Conservation (phyloP, 2,888 invertebrate species). For the Lepidochrysops patricia region DNA sequence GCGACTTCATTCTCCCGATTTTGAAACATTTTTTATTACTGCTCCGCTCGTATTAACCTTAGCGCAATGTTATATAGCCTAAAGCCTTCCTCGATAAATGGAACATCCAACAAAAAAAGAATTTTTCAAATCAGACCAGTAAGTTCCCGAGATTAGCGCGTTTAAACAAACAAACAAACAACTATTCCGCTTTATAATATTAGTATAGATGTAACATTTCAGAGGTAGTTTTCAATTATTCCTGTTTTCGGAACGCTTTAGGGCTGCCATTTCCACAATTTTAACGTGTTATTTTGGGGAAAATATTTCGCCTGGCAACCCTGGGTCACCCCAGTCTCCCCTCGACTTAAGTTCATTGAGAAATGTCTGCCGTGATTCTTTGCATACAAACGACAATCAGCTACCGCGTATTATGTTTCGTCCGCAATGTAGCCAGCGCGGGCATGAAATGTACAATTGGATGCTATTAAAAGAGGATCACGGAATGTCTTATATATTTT, state of each 20-base stretch:
- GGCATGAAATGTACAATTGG: slow-evolving; percentile 6
- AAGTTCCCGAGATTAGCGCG: too few relatives aligned
- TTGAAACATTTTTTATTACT: too few relatives aligned
- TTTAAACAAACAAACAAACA: too few relatives aligned
- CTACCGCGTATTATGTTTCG: slow-evolving; percentile 55
- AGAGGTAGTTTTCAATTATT: too few relatives aligned
- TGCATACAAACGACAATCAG: slow-evolving; percentile 73
- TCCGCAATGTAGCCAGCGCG: background rate
- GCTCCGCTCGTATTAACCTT: too few relatives aligned
- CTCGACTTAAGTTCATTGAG: slow-evolving; percentile 56
- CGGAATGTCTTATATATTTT: background rate
- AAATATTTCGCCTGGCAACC: slow-evolving; percentile 42
- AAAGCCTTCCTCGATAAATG: too few relatives aligned
- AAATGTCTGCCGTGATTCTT: slow-evolving; percentile 74
- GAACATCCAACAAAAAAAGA: too few relatives aligned
- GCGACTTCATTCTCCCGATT: too few relatives aligned
- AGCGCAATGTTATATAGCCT: too few relatives aligned
- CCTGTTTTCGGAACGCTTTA: background rate
- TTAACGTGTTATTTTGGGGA: slow-evolving; percentile 27
- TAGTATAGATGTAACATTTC: too few relatives aligned
- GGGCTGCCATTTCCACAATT: slow-evolving; percentile 18
- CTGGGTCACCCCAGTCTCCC: slow-evolving; percentile 29
- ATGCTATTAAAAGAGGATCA: slow-evolving; percentile 7
- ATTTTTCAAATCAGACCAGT: too few relatives aligned
- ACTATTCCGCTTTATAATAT: too few relatives aligned